Percentiles rank a stretch among this genome's conserved stretches.
phyloP scores from a whole-genome alignment of 2,113 vertebrate species.

The Vulpes lagopus region DNA sequence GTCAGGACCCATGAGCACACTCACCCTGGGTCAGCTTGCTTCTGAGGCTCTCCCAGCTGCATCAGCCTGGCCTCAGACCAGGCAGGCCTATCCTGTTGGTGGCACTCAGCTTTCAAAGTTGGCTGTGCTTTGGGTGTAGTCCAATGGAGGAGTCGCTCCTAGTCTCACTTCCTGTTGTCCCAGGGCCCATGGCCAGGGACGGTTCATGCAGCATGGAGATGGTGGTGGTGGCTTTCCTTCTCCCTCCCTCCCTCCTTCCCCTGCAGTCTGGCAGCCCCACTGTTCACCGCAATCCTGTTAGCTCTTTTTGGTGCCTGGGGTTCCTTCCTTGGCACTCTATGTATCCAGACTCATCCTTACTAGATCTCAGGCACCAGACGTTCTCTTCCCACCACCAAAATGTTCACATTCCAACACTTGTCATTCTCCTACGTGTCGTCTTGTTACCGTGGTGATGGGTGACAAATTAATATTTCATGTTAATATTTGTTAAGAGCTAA shows the following conservation, averaged over 20 bases:
- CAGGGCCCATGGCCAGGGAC: background rate
- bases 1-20: background rate
- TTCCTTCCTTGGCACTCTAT: background rate
- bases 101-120: background rate
- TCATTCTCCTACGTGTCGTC: background rate
- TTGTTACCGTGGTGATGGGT: background rate
- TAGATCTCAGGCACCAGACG: background rate
- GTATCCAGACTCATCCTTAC: background rate
- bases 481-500: background rate
- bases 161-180: background rate
- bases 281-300: background rate
- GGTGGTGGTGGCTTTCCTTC: background rate
- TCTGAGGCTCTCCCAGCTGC: no score
- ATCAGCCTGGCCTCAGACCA: background rate
- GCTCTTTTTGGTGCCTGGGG: background rate
- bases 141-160: background rate
- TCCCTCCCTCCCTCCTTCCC: background rate
- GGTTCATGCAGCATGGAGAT: background rate
- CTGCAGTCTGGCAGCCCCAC: background rate
- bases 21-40: rapidly evolving
- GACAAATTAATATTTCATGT: background rate
- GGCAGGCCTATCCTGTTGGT: background rate
- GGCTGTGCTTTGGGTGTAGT: background rate
- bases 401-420: background rate
- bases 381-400: background rate